phyloP scores from a whole-genome alignment of 2,113 vertebrate species.

The Shinisaurus crocodilurus region DNA sequence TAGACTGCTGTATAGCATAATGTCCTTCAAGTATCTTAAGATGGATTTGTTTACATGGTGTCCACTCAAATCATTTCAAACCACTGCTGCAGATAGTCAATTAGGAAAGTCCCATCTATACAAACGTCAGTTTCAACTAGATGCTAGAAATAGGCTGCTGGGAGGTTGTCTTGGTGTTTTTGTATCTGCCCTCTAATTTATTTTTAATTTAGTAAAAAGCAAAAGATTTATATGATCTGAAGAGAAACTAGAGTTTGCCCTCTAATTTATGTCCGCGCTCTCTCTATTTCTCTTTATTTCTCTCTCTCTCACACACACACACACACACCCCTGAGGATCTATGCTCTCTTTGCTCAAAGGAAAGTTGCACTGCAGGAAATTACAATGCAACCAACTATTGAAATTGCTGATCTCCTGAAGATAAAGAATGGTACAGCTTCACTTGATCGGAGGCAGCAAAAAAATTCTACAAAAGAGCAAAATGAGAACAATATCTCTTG shows the following conservation, averaged over 20 bases:
- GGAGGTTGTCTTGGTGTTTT: not conserved
- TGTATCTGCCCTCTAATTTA: not conserved
- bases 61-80: not conserved
- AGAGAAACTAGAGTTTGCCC: too few relatives aligned
- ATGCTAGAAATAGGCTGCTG: not conserved
- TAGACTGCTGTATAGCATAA: rapidly evolving
- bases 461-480: not conserved
- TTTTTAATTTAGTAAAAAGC: too few relatives aligned
- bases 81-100: not conserved
- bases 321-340: not conserved
- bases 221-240: too few relatives aligned
- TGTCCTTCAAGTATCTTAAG: not conserved
- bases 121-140: not conserved
- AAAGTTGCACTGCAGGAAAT: slow-evolving; percentile 1
- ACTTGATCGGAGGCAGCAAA: not conserved
- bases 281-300: not conserved
- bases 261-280: not conserved
- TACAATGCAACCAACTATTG: not conserved
- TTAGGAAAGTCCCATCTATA: not conserved
- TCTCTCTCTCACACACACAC: not conserved
- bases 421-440: slow-evolving; percentile 1
- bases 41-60: not conserved
- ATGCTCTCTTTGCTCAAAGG: slow-evolving; percentile 9
- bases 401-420: slow-evolving; percentile 16
- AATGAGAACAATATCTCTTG: slow-evolving; percentile 31